A percentile compares a stretch with the other conserved stretches of the same genome.
Evolutionary conservation across 2,797 vertebrate genomes (phyloP).

Genomic region (Gymnoscopelus microlampas): DNA sequence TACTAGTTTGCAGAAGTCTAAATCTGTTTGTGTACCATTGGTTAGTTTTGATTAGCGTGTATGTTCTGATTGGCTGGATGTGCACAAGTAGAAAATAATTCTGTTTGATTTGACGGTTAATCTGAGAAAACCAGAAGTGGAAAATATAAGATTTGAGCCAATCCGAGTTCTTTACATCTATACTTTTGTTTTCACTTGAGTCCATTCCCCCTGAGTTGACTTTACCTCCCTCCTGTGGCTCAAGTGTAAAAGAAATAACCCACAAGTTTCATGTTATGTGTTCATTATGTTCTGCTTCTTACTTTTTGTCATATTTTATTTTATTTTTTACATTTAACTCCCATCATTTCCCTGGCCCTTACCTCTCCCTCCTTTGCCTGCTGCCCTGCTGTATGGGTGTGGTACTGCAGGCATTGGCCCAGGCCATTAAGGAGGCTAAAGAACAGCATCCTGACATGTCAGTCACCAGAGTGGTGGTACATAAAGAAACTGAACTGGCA

Average conservation of each 20-base stretch:
- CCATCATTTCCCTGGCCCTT: constrained; percentile 48
- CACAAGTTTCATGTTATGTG: constrained; percentile 56
- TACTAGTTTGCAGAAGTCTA: too few relatives aligned
- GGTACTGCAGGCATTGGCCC: constrained; percentile 91
- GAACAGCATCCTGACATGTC: constrained; percentile 99
- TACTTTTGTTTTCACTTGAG: constrained; percentile 12
- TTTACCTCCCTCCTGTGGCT: constrained; percentile 17
- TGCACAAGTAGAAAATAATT: constrained; percentile 17
- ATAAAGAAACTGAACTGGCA: constrained; percentile 97
- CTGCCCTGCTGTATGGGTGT: constrained; percentile 51
- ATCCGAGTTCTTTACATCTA: neutral
- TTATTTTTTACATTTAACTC: constrained; percentile 49
- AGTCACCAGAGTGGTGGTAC: constrained; percentile 97
- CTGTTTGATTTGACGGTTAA: constrained; percentile 22
- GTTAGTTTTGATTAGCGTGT: constrained; percentile 53
- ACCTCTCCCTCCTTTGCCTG: constrained; percentile 49
- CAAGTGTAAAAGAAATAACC: neutral
- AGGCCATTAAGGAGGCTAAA: constrained; percentile 99
- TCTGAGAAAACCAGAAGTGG: neutral
- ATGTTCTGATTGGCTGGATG: constrained; percentile 56
- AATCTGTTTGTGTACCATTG: neutral
- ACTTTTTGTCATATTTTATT: constrained; percentile 29
- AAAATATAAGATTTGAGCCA: neutral
- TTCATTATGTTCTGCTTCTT: constrained; percentile 58
- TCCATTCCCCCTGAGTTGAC: constrained; percentile 29